Evolutionary conservation across 2,113 vertebrate species (phyloP).

Genomic region (Numenius arquata): DNA sequence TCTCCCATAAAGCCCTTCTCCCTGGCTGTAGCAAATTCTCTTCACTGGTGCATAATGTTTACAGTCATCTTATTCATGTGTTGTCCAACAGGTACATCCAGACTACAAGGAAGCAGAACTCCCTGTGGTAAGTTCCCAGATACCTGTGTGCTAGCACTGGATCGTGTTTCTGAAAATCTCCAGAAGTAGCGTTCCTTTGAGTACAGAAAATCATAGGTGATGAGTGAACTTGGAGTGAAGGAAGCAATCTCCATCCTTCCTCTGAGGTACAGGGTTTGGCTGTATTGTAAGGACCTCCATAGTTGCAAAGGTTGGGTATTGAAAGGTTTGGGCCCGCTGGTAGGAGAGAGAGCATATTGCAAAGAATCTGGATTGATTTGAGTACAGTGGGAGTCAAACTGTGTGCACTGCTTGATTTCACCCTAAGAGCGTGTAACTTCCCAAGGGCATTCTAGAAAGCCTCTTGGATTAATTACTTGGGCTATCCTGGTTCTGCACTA

Average conservation of each 20-base stretch:
- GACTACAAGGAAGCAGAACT: conserved; percentile 37
- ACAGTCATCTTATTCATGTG: background rate
- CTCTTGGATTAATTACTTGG: background rate
- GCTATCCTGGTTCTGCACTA: background rate
- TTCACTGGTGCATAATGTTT: background rate
- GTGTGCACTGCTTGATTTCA: background rate
- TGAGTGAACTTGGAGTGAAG: background rate
- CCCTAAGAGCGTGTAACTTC: background rate
- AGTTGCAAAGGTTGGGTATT: background rate
- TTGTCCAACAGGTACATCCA: conserved; percentile 42
- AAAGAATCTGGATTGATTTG: background rate
- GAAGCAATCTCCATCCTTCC: background rate
- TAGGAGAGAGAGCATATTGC: background rate
- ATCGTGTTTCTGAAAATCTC: background rate
- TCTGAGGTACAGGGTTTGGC: background rate
- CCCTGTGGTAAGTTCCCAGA: conserved; percentile 36
- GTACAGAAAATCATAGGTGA: background rate
- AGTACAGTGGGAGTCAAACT: background rate
- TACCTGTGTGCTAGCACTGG: background rate
- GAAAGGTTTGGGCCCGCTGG: background rate
- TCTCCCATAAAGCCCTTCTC: background rate
- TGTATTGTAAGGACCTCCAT: background rate
- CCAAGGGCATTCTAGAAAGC: background rate
- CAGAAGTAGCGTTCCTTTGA: background rate
- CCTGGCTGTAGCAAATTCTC: background rate